Evolutionary conservation across 2,888 invertebrate species (phyloP).

Genomic region (Schizotus pectinicornis): DNA sequence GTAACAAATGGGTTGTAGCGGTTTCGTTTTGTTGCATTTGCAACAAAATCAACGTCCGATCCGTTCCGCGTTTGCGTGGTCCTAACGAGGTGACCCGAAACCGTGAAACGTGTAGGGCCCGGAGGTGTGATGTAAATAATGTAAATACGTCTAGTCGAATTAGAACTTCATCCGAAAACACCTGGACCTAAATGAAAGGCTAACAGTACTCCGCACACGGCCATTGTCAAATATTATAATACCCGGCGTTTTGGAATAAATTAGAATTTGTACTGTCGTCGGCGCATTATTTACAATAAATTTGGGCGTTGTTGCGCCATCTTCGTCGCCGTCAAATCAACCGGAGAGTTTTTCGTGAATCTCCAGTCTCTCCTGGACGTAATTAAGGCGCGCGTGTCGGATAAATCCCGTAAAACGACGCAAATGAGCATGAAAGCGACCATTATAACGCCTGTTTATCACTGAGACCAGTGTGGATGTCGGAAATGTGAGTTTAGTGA

Average conservation of each 20-base stretch:
- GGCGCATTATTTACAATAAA: conserved; percentile 13
- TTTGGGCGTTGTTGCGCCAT: not conserved
- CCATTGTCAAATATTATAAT: conserved; percentile 16
- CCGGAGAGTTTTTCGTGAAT: not conserved
- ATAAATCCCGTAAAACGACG: conserved; percentile 45
- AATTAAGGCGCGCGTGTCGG: conserved; percentile 43
- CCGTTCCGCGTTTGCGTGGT: no score
- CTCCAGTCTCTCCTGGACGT: conserved; percentile 13
- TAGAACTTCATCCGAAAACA: conserved; percentile 23
- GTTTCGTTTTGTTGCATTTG: not conserved
- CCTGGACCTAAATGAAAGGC: conserved; percentile 18
- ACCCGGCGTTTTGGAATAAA: conserved; percentile 7
- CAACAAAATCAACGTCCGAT: conserved; percentile 1
- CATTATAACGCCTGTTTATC: conserved; percentile 51
- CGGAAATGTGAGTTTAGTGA: conserved; percentile 53
- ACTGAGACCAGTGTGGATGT: conserved; percentile 43
- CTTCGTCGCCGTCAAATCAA: no score
- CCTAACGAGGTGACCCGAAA: conserved; percentile 27
- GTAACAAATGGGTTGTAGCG: no score
- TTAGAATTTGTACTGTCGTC: conserved; percentile 15
- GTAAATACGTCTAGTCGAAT: conserved; percentile 24
- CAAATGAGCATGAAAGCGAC: conserved; percentile 51
- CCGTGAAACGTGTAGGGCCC: conserved; percentile 5
- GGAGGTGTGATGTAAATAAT: conserved; percentile 27
- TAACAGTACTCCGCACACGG: conserved; percentile 15